phyloP scores from a whole-genome alignment of 1,140 invertebrate genomes.

The Dreissena rostriformis region DNA sequence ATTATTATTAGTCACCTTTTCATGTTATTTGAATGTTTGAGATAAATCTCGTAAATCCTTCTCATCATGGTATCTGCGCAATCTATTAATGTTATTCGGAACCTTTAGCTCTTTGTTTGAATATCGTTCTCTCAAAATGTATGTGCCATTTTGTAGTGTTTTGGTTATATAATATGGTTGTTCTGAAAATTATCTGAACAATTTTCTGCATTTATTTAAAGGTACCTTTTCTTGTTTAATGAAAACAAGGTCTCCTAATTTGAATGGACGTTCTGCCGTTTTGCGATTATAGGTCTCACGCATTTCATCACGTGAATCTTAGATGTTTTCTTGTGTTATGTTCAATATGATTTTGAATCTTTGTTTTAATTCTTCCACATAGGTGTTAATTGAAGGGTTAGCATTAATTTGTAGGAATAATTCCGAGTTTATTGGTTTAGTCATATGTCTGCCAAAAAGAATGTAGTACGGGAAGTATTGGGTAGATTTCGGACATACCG shows the following conservation, averaged over 20 bases:
- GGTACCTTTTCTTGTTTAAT: slow-evolving; percentile 16
- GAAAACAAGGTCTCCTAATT: slow-evolving; percentile 48
- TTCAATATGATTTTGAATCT: slow-evolving; percentile 1
- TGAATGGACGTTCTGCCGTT: slow-evolving; percentile 31
- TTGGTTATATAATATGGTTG: slow-evolving; percentile 28
- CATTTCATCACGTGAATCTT: slow-evolving; percentile 1
- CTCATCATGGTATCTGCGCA: background rate
- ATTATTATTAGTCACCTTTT: no score
- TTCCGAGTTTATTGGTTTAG: background rate
- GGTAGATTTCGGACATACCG: slow-evolving; percentile 2
- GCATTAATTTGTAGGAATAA: background rate
- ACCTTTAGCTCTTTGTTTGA: background rate
- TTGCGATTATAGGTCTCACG: slow-evolving; percentile 11
- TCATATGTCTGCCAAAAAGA: background rate
- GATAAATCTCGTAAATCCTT: background rate
- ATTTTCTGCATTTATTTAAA: slow-evolving; percentile 49
- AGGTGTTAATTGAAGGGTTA: background rate
- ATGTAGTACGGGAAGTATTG: slow-evolving; percentile 1
- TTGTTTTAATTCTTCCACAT: background rate
- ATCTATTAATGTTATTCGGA: background rate
- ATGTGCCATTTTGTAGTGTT: slow-evolving; percentile 61
- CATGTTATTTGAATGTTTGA: no score
- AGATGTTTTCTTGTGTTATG: background rate
- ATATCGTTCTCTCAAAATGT: background rate
- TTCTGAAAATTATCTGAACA: slow-evolving; percentile 43